These are phyloP conservation scores for Tolypeutes matacus DNA, from an alignment of 2,797 vertebrate species.

Conservation along the genomic window DNA sequence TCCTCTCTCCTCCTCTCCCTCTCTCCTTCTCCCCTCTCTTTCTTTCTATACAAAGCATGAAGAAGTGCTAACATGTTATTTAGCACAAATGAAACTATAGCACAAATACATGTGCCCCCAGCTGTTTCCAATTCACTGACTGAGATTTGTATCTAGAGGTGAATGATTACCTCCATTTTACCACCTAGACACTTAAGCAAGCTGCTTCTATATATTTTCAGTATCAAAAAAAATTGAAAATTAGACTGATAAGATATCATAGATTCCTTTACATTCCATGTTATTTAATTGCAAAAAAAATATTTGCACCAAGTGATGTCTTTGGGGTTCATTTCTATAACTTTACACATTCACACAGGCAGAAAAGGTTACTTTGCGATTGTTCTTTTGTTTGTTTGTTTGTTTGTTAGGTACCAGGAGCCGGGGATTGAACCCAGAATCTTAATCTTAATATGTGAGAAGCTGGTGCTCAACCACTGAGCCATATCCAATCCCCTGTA, in stretches of 20 bases:
- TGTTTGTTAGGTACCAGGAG: no score
- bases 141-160: not conserved
- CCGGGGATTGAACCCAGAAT: no score
- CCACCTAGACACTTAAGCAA: not conserved
- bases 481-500: not conserved
- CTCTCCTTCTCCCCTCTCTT: not conserved
- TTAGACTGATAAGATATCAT: not conserved
- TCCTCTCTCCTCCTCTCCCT: not conserved
- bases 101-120: not conserved
- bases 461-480: no score
- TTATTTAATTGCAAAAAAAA: not conserved
- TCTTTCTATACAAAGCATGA: not conserved
- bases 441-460: no score
- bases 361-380: not conserved
- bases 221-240: slow-evolving; percentile 38
- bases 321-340: not conserved
- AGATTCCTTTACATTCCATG: not conserved
- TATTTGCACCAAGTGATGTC: not conserved
- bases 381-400: not conserved
- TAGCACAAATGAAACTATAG: not conserved
- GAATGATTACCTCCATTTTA: not conserved
- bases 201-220: slow-evolving; percentile 7
- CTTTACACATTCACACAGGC: not conserved
- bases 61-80: not conserved
- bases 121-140: not conserved